Base-by-base conservation (phyloP, 2,113 vertebrate species). In the Jacana jacana region DNA sequence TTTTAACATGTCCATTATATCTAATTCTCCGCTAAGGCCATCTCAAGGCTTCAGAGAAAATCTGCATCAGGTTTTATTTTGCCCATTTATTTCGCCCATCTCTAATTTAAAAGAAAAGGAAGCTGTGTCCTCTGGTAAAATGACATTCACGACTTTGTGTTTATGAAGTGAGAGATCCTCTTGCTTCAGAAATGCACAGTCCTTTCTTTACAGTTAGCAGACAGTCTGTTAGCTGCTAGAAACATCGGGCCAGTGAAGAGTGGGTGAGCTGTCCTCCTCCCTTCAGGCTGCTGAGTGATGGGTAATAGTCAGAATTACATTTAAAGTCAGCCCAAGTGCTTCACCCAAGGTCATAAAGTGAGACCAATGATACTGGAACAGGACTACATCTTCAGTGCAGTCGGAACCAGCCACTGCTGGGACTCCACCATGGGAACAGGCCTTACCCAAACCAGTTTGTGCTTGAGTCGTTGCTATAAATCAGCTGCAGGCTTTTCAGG, bases 131-230 rank as follows among this genome's bases (percentile, higher is more conserved):
- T 78, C 51, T 88, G 42, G 55, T 92, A 71, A 91, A 89, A 89
- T n/a, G 15, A 5, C 65, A 84, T 79, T 93, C 70, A 39, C 76
- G 39, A 54, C 24, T 83, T 88, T 2, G 4, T 72, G 65, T 84
- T 93, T 87, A 89, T 72, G 77, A 92, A 76, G 86, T 91, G 83
- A 84, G 65, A 95, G 82, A 89, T 86, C 81, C 60, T 89, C 35
- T 88, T 55, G 17, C 35, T 92, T 90, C 51, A 75, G 73, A 89
- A 91, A 71, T 31, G 12, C 3, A 16, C 37, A n/a, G 46, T 64
- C 48, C 10, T 81, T 92, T 52, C 65, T 84, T 92, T 84, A 46
- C 52, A 51, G 39, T 89, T 88, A 81, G 60, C 33, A 83, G 30
- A 48, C 17, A 23, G 12, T 46, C 55, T 55, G 24, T 42, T 75